Evolutionary conservation across 2,113 vertebrate species (phyloP).

Genomic region (Seriola aureovittata): DNA sequence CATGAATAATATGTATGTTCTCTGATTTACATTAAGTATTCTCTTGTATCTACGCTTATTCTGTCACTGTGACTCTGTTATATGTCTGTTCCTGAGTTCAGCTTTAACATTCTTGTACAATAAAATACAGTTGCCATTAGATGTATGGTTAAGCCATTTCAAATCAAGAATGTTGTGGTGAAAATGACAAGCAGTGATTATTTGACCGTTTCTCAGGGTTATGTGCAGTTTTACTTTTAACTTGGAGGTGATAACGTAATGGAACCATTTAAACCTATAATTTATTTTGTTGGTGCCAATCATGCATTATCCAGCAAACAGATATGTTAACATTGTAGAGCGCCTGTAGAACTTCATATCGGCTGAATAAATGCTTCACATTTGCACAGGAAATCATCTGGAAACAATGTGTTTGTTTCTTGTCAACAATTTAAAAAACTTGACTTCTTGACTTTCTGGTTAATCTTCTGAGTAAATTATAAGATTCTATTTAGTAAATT

Average conservation of each 20-base stretch:
- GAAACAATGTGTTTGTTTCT: neutral
- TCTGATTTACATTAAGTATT: conserved; percentile 3
- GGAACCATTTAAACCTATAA: neutral
- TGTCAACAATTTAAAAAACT: conserved; percentile 5
- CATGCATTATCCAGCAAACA: neutral
- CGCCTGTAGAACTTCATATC: neutral
- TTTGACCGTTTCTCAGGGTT: conserved; percentile 25
- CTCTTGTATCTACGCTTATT: neutral
- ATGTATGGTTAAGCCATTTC: neutral
- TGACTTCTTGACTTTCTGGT: neutral
- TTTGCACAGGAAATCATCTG: neutral
- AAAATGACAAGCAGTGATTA: conserved; percentile 12
- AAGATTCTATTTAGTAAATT: neutral
- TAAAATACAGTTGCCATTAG: conserved; percentile 11
- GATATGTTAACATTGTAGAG: neutral
- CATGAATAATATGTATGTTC: conserved; percentile 19
- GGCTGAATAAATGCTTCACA: neutral
- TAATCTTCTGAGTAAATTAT: neutral
- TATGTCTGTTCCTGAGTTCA: conserved; percentile 14
- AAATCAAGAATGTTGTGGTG: neutral
- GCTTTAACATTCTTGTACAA: conserved; percentile 14
- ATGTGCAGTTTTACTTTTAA: neutral
- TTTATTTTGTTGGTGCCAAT: neutral
- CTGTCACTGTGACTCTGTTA: conserved; percentile 2
- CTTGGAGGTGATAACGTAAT: neutral